phyloP scores from a whole-genome alignment of 2,888 invertebrate species.

The Torymus aiolomorphi region DNA sequence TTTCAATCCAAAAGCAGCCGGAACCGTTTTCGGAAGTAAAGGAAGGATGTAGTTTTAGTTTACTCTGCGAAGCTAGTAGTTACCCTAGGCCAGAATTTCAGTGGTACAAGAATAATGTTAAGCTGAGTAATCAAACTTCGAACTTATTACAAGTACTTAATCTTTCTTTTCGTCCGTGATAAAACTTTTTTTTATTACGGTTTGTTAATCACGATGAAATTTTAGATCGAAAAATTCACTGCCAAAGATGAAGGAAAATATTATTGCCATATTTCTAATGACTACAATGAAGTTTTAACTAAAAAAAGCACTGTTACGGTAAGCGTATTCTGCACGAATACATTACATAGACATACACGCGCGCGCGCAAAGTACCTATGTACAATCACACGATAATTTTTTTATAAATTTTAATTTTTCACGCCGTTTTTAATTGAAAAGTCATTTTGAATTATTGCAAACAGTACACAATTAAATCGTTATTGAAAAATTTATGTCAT shows the following conservation, averaged over 20 bases:
- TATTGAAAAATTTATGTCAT: no score
- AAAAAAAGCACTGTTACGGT: slow-evolving; percentile 65
- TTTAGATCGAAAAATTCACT: slow-evolving; percentile 62
- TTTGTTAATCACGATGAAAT: slow-evolving; percentile 7
- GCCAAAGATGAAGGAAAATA: slow-evolving; percentile 69
- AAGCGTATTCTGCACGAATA: slow-evolving; percentile 28
- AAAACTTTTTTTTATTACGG: no score
- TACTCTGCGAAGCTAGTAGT: slow-evolving; percentile 64
- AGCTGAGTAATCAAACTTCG: slow-evolving; percentile 60
- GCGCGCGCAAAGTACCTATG: no score
- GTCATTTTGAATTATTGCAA: no score
- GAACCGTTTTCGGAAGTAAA: slow-evolving; percentile 62
- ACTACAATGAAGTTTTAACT: slow-evolving; percentile 65
- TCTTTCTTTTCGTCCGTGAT: not conserved
- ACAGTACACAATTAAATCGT: no score
- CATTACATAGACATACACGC: no score
- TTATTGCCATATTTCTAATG: slow-evolving; percentile 67
- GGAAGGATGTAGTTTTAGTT: slow-evolving; percentile 61
- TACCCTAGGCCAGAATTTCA: slow-evolving; percentile 67
- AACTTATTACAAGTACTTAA: slow-evolving; percentile 62
- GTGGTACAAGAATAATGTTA: slow-evolving; percentile 67
- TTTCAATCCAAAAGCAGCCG: slow-evolving; percentile 65
- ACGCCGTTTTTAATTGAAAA: no score
- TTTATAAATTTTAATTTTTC: no score
- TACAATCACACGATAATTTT: no score